phyloP scores from a whole-genome alignment of 2,797 vertebrate genomes.

The Ctenopoma kingsleyae region DNA sequence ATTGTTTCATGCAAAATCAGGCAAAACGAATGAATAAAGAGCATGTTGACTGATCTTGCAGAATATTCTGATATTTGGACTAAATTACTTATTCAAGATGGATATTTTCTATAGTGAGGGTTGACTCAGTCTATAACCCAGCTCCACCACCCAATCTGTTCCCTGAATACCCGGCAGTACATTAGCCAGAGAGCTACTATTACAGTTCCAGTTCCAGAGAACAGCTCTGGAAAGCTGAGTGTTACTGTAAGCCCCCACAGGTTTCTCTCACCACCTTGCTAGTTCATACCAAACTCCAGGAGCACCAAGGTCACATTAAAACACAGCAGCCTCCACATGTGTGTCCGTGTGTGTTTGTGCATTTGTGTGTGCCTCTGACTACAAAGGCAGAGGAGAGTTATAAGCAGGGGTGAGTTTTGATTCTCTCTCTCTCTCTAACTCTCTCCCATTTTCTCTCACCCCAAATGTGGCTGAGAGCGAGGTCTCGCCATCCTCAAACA shows the following conservation, averaged over 20 bases:
- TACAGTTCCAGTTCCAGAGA: constrained; percentile 58
- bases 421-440: constrained; percentile 8
- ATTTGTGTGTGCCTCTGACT: constrained; percentile 23
- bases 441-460: constrained; percentile 29
- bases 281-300: constrained; percentile 63
- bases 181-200: constrained; percentile 76
- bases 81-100: constrained; percentile 46
- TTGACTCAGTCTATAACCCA: constrained; percentile 36
- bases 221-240: constrained; percentile 57
- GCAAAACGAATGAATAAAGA: constrained; percentile 20
- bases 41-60: constrained; percentile 20
- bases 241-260: constrained; percentile 69
- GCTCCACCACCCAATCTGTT: constrained; percentile 49
- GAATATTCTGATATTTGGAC: constrained; percentile 31
- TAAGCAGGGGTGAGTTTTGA: constrained; percentile 45
- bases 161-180: constrained; percentile 74
- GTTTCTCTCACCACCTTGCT: constrained; percentile 62
- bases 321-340: constrained; percentile 39
- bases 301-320: constrained; percentile 78
- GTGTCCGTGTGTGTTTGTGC: constrained; percentile 1
- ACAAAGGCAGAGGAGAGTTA: constrained; percentile 60
- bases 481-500: constrained; percentile 62
- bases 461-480: constrained; percentile 45
- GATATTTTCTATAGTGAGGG: constrained; percentile 23
- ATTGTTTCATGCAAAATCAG: constrained; percentile 17